Evolutionary conservation across 1,140 invertebrate species (phyloP).

Genomic region (Dufourea novaeangliae): DNA sequence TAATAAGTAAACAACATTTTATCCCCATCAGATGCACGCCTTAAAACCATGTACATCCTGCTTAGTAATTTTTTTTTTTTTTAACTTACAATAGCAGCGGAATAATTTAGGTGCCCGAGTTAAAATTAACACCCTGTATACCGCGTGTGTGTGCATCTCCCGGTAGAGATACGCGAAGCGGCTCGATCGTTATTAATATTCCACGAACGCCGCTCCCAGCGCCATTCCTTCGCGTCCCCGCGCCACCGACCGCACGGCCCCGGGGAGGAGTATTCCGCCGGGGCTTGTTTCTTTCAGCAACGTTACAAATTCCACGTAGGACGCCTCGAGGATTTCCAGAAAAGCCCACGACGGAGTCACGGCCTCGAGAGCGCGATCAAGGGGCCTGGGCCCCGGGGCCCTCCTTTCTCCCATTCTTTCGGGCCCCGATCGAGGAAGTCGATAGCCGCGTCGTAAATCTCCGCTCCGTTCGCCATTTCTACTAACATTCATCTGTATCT

Average conservation of each 20-base stretch:
- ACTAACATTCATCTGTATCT: not conserved
- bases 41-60: too few species aligned
- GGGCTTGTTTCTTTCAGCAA: conserved; percentile 39
- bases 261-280: conserved; percentile 47
- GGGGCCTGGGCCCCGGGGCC: too few species aligned
- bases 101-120: too few species aligned
- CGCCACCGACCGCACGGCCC: not conserved
- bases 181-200: conserved; percentile 69
- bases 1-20: too few species aligned
- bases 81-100: too few species aligned
- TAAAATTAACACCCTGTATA: too few species aligned
- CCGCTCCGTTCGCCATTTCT: not conserved
- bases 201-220: conserved; percentile 53
- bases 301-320: conserved; percentile 60
- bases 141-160: too few species aligned
- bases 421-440: conserved; percentile 20
- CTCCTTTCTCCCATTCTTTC: conserved; percentile 9
- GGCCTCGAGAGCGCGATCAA: not conserved
- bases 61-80: too few species aligned
- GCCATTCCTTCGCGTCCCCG: conserved; percentile 60
- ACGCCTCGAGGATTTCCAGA: conserved; percentile 50
- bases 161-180: conserved; percentile 43
- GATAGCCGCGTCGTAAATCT: conserved; percentile 21
- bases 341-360: conserved; percentile 36
- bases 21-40: too few species aligned